These are phyloP conservation scores for Barnardius zonarius DNA, from an alignment of 2,113 vertebrate species.

Conservation along the genomic window DNA sequence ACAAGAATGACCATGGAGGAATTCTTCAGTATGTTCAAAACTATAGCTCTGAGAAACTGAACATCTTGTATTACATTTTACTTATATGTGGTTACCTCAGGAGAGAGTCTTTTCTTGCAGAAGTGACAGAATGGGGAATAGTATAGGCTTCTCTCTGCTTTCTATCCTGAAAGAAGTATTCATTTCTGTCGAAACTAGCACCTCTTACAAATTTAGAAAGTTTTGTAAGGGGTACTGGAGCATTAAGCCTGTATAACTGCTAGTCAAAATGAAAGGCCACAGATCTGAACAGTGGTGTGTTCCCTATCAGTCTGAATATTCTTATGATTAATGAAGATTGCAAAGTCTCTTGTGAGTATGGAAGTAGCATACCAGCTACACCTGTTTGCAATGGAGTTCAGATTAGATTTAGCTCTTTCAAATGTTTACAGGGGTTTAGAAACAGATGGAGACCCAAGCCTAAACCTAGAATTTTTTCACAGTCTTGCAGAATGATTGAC, in stretches of 20 bases:
- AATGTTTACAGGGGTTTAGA: not conserved
- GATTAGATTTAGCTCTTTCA: not conserved
- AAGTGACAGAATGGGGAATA: not conserved
- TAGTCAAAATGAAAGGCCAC: not conserved
- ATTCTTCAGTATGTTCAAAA: not conserved
- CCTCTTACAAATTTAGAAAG: not conserved
- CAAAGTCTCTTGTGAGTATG: not conserved
- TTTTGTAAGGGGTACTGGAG: not conserved
- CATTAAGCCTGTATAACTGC: not conserved
- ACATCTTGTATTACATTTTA: not conserved
- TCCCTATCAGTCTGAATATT: not conserved
- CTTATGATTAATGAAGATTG: not conserved
- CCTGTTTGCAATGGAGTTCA: not conserved
- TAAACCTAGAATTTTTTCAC: not conserved
- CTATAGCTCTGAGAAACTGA: not conserved
- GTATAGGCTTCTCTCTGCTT: not conserved
- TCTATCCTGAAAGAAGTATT: not conserved
- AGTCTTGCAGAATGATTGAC: not conserved
- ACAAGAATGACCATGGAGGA: not conserved
- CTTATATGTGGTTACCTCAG: fast-evolving
- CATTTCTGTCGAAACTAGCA: not conserved
- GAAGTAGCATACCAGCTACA: not conserved
- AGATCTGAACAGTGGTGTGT: not conserved
- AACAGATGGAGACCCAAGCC: not conserved
- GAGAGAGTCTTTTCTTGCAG: not conserved